Base-by-base conservation (phyloP, 2,113 vertebrate genomes). In the Ailuropoda melanoleuca region DNA sequence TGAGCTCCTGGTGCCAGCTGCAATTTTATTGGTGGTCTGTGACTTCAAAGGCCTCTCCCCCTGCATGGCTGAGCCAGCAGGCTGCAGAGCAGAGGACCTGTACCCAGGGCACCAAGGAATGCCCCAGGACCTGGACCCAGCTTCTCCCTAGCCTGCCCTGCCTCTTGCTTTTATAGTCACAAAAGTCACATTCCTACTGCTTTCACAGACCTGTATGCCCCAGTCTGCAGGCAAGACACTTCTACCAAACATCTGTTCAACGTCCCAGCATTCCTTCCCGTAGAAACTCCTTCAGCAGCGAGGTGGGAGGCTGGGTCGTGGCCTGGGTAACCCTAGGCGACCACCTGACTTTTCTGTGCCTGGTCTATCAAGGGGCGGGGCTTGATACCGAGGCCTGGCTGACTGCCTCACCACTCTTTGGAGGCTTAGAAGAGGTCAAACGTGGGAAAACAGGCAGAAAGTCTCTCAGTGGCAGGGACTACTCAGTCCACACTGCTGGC, bases 1-100 rank as follows among this genome's bases (percentile, higher is more conserved):
- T 96, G 97, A 97, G 97, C 97, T 97, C 95, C 98, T 98, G 98
- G 98, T 98, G 98, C 98, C 99, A 99, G 98, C 99, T 99, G 99
- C 98, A 97, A 97, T 99, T 99, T 99, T 99, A 99, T 99, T 98
- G 98, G 98, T 98, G 46, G 97, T 98, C 98, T 99, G 98, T 97
- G 95, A 99, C 98, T 99, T 99, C 99, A 99, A 99, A 99, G 98
- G 95, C 97, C 98, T 99, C 97, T 97, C 87, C 96, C 97, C 80
- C 23, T 95, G 98, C 70, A 23, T 29, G 80, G 56, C 90, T 80
- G 62, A 81, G 98, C 98, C 97, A 98, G 98, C 98, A 98, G 97
- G 82, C 98, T 98, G 97, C 97, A 96, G 48, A 97, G 70, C 98
- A 94, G 74, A 98, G 98, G 98, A 98, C 94, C 95, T 93, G 95